Conservation (phyloP, 1,140 invertebrate genomes). For the Diplogasteroides magnus region DNA sequence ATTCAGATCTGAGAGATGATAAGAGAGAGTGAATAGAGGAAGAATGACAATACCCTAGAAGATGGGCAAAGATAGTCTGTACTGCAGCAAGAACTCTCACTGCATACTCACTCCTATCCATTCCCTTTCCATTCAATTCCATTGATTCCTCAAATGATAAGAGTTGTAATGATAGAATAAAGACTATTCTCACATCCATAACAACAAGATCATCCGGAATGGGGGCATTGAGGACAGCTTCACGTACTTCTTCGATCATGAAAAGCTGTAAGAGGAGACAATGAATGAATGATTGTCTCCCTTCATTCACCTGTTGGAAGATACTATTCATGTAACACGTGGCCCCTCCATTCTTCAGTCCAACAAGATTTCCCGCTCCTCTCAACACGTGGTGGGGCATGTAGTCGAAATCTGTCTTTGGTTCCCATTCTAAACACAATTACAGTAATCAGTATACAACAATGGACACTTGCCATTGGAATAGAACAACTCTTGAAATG, state of each 20-base stretch:
- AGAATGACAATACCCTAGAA: slow-evolving; percentile 68
- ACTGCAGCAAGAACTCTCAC: slow-evolving; percentile 80
- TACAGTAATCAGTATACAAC: background rate
- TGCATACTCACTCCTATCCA: slow-evolving; percentile 41
- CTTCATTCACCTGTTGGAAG: slow-evolving; percentile 70
- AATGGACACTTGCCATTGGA: background rate
- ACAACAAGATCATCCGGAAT: slow-evolving; percentile 65
- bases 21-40: background rate
- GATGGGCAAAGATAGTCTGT: slow-evolving; percentile 93
- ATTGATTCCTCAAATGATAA: slow-evolving; percentile 11
- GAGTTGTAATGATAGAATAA: background rate
- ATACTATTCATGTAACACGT: slow-evolving; percentile 99
- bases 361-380: slow-evolving; percentile 82
- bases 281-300: too few species aligned
- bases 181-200: background rate
- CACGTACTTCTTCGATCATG: slow-evolving; percentile 84
- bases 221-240: slow-evolving; percentile 71
- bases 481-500: background rate
- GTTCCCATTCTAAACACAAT: slow-evolving; percentile 5
- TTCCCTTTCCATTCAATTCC: slow-evolving; percentile 60
- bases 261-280: slow-evolving; percentile 63
- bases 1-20: slow-evolving; percentile 65
- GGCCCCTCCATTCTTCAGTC: slow-evolving; percentile 93
- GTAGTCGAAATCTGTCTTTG: slow-evolving; percentile 85
- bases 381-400: slow-evolving; percentile 86